These are phyloP conservation scores for Rhegmatorhina hoffmannsi DNA, from an alignment of 2,113 vertebrate species.

Conservation along the genomic window DNA sequence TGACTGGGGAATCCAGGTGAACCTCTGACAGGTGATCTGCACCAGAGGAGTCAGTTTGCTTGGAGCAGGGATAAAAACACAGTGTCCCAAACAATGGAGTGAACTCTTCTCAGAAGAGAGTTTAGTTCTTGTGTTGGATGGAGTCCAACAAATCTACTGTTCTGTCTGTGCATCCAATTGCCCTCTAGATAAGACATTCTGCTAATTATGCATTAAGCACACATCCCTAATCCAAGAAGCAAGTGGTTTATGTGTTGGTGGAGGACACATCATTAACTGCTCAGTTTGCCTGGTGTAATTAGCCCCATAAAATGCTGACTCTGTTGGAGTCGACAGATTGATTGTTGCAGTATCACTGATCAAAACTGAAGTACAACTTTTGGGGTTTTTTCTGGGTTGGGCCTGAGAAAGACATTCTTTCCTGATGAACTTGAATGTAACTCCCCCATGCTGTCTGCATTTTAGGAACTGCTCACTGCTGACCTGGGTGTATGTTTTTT, in stretches of 20 bases:
- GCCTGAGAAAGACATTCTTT: not conserved
- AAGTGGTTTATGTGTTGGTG: not conserved
- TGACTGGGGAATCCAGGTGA: not conserved
- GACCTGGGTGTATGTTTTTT: not conserved
- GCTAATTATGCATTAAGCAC: not conserved
- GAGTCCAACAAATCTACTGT: not conserved
- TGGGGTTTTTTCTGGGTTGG: not conserved
- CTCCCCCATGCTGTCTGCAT: not conserved
- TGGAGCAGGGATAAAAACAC: not conserved
- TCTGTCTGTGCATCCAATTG: not conserved
- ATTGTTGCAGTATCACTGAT: not conserved
- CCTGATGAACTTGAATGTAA: not conserved
- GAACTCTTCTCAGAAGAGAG: not conserved
- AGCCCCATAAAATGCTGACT: not conserved
- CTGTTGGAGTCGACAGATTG: accelerated
- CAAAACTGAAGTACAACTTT: not conserved
- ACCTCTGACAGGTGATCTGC: not conserved
- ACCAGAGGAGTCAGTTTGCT: not conserved
- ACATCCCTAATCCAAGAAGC: not conserved
- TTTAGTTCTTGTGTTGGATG: not conserved
- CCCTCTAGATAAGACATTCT: not conserved
- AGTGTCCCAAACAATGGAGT: not conserved
- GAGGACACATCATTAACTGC: not conserved
- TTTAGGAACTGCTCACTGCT: not conserved
- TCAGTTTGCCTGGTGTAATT: not conserved